These are phyloP conservation scores for Hyperopisus bebe DNA, from an alignment of 2,113 vertebrate species.

Conservation along the genomic window DNA sequence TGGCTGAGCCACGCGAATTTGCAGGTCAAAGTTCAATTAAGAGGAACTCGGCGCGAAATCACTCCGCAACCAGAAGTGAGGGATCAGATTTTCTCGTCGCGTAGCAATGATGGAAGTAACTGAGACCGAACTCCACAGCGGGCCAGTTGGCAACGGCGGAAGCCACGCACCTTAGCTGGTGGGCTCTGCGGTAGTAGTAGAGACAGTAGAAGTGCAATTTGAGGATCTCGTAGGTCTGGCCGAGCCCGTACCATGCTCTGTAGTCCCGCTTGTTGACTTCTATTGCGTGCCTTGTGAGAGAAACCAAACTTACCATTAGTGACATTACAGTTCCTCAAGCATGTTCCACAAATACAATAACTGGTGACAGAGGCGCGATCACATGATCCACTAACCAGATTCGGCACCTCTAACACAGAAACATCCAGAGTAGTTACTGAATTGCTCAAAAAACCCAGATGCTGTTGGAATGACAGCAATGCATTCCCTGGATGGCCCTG, in stretches of 20 bases:
- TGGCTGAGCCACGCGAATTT: not conserved
- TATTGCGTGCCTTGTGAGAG: slow-evolving; percentile 81
- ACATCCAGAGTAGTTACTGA: not conserved
- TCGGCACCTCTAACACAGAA: not conserved
- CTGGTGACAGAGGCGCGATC: not conserved
- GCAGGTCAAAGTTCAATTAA: not conserved
- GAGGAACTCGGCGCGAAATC: not conserved
- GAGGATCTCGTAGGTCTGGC: slow-evolving; percentile 97
- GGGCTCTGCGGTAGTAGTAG: slow-evolving; percentile 94
- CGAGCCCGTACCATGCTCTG: slow-evolving; percentile 95
- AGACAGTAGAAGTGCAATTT: slow-evolving; percentile 99
- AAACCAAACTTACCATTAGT: not conserved
- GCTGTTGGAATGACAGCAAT: not conserved
- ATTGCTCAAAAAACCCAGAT: not conserved
- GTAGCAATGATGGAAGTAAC: not conserved
- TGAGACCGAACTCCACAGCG: not conserved
- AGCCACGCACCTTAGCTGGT: slow-evolving; percentile 81
- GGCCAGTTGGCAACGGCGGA: not conserved
- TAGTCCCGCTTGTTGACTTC: slow-evolving; percentile 98
- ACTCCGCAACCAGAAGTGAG: not conserved
- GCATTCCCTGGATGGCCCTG: not conserved
- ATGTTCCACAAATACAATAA: not conserved
- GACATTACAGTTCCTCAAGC: not conserved
- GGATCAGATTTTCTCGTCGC: not conserved
- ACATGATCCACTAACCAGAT: not conserved